Evolutionary conservation across 1,140 invertebrate species (phyloP).

Genomic region (Metaphire vulgaris): DNA sequence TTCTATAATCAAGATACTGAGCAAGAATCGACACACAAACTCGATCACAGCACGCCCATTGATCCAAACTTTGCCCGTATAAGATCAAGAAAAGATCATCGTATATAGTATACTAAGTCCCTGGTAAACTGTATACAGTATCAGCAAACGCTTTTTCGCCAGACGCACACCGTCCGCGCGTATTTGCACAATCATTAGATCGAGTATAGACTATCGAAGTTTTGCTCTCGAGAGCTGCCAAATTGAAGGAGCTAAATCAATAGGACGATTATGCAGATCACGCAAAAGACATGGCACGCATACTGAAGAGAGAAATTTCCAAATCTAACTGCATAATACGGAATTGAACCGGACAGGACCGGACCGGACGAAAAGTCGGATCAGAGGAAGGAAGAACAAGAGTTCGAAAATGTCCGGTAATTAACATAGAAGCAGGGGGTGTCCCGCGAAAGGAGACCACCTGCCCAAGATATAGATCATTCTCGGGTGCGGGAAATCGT

Average conservation of each 20-base stretch:
- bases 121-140: too few relatives aligned
- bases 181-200: not conserved
- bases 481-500: not conserved
- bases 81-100: too few relatives aligned
- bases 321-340: not conserved
- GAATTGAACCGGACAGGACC: not conserved
- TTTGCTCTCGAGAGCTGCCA: not conserved
- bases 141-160: too few relatives aligned
- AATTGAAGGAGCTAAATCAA: not conserved
- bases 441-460: not conserved
- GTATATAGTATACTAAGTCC: too few relatives aligned
- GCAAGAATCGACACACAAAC: too few relatives aligned
- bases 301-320: not conserved
- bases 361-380: too few relatives aligned
- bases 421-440: not conserved
- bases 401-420: not conserved
- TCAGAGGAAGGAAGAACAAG: too few relatives aligned
- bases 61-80: too few relatives aligned
- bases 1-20: too few relatives aligned
- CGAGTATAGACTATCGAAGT: not conserved
- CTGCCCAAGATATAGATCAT: not conserved
- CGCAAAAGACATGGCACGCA: not conserved
- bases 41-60: too few relatives aligned
- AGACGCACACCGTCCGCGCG: too few relatives aligned
- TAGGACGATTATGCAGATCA: not conserved